Conservation (phyloP, 2,888 invertebrate species). For the Eurytoma adleriae region DNA sequence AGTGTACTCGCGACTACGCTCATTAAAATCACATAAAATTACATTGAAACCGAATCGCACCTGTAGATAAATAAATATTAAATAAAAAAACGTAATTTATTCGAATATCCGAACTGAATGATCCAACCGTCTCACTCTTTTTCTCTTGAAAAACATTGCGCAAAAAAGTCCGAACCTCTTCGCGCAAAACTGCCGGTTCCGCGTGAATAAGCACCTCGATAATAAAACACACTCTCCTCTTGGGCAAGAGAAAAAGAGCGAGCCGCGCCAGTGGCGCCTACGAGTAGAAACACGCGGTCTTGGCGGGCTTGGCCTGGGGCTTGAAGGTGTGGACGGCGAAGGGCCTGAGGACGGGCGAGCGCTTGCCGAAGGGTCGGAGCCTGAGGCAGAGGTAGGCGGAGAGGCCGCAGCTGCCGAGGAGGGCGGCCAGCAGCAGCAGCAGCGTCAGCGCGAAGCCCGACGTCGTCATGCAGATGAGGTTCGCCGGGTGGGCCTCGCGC, state of each 20-base stretch:
- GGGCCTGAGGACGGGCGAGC: constrained; percentile 14
- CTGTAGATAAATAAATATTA: too few species aligned
- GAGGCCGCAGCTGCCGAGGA: constrained; percentile 89
- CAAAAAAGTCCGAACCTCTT: neutral
- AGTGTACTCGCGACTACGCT: too few species aligned
- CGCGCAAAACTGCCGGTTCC: too few species aligned
- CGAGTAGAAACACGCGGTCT: constrained; percentile 81
- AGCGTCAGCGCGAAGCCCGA: constrained; percentile 94
- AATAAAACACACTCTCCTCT: neutral
- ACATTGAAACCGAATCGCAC: too few species aligned
- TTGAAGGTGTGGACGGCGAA: constrained; percentile 29
- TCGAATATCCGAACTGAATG: too few species aligned
- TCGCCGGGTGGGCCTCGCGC: constrained; percentile 71
- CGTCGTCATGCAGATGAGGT: constrained; percentile 93
- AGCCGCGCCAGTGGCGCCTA: constrained; percentile 72
- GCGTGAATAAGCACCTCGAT: neutral
- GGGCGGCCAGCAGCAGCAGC: constrained; percentile 87
- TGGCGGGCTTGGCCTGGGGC: neutral
- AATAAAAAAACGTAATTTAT: too few species aligned
- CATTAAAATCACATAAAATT: too few species aligned
- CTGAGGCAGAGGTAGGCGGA: constrained; percentile 91
- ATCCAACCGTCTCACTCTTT: neutral
- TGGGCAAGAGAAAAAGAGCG: neutral
- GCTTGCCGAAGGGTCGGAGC: constrained; percentile 82
- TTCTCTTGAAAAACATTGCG: neutral